These are phyloP conservation scores for Rhinoptilus africanus DNA, from an alignment of 2,113 vertebrate species.

Conservation along the genomic window DNA sequence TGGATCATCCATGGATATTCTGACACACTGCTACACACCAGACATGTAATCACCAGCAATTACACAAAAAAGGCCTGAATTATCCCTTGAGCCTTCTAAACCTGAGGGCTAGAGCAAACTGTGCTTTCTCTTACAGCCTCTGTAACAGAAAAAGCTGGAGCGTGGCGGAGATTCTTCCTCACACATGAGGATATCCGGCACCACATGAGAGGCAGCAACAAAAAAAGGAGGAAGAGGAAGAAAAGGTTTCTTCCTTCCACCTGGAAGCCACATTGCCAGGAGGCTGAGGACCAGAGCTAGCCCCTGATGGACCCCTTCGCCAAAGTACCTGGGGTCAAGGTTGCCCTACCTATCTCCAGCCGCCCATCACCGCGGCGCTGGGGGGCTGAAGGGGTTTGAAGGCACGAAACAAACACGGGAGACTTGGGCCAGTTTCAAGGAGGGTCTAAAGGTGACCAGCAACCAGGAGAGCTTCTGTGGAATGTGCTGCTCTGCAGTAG, in stretches of 20 bases:
- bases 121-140: background rate
- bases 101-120: background rate
- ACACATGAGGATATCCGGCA: background rate
- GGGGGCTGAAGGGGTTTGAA: background rate
- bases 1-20: background rate
- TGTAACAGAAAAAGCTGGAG: background rate
- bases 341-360: background rate
- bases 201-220: background rate
- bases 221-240: background rate
- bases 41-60: background rate
- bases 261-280: background rate
- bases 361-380: background rate
- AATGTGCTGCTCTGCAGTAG: background rate
- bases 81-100: background rate
- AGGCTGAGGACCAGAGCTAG: background rate
- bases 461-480: background rate
- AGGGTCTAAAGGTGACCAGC: background rate
- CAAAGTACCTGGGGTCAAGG: background rate
- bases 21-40: background rate
- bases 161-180: background rate
- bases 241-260: background rate
- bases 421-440: background rate
- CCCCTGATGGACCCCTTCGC: fast-evolving
- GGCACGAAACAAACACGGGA: background rate
- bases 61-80: background rate